phyloP scores from a whole-genome alignment of 2,888 invertebrate genomes.

The Beris morrisii region DNA sequence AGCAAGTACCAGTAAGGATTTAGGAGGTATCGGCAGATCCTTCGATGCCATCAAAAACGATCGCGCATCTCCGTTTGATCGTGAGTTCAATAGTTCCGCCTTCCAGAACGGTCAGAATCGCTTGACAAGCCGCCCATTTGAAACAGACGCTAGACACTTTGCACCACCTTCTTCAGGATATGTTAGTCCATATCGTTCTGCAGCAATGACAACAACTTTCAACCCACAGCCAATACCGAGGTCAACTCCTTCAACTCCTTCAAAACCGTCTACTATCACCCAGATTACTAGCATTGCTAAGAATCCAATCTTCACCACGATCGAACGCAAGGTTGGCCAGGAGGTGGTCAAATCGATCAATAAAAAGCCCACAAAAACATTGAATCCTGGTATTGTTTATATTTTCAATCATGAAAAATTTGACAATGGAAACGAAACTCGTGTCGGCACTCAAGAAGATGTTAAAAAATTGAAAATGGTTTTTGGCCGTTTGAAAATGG shows the following conservation, averaged over 20 bases:
- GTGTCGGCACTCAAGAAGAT: constrained; percentile 49
- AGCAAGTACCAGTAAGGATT: too few relatives aligned
- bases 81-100: too few relatives aligned
- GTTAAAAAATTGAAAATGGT: constrained; percentile 45
- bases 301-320: background rate
- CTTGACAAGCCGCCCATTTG: too few relatives aligned
- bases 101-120: too few relatives aligned
- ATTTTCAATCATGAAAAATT: constrained; percentile 53
- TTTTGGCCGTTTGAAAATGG: constrained; percentile 47
- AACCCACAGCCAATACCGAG: background rate
- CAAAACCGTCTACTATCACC: background rate
- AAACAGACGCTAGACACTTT: too few relatives aligned
- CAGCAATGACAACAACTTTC: background rate
- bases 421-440: constrained; percentile 46
- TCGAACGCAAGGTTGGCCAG: background rate
- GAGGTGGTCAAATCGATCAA: background rate
- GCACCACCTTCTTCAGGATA: background rate
- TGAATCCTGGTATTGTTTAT: constrained; percentile 48
- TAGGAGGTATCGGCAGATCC: too few relatives aligned
- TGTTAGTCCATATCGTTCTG: background rate
- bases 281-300: background rate
- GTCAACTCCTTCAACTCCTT: background rate
- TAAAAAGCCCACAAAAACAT: constrained; percentile 34
- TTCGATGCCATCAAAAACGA: too few relatives aligned
- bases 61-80: too few relatives aligned